phyloP scores from a whole-genome alignment of 2,888 invertebrate genomes.

The Cheilosia variabilis region DNA sequence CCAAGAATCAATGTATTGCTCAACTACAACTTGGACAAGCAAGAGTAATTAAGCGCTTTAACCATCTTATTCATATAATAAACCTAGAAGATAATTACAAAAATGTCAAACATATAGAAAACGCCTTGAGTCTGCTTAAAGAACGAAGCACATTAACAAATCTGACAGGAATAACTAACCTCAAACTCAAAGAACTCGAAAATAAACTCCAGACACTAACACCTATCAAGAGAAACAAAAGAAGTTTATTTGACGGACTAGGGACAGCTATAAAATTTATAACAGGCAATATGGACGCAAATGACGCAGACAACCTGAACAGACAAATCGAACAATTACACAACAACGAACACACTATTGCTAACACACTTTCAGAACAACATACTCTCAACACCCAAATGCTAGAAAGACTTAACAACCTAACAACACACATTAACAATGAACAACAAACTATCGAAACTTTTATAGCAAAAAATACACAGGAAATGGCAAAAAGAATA shows the following conservation, averaged over 20 bases:
- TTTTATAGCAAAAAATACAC: slow-evolving; percentile 19
- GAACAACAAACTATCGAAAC: slow-evolving; percentile 24
- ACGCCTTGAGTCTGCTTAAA: not conserved
- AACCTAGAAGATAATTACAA: slow-evolving; percentile 1
- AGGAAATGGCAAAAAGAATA: slow-evolving; percentile 11
- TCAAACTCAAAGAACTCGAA: slow-evolving; percentile 34
- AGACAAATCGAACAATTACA: slow-evolving; percentile 22
- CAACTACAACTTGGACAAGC: slow-evolving; percentile 3
- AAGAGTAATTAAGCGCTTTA: not conserved
- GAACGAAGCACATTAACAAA: slow-evolving; percentile 1
- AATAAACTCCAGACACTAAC: slow-evolving; percentile 25
- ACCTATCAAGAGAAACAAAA: slow-evolving; percentile 27
- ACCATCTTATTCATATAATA: slow-evolving; percentile 12
- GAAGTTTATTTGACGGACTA: slow-evolving; percentile 43
- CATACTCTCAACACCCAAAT: slow-evolving; percentile 28
- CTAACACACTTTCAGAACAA: slow-evolving; percentile 1
- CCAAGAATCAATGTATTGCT: slow-evolving; percentile 4
- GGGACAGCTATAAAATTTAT: slow-evolving; percentile 42
- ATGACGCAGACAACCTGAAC: slow-evolving; percentile 29
- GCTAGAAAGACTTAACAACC: slow-evolving; percentile 44
- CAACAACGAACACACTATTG: slow-evolving; percentile 10
- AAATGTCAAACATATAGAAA: slow-evolving; percentile 12
- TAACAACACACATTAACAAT: slow-evolving; percentile 39
- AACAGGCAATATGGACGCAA: slow-evolving; percentile 33
- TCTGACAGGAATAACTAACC: slow-evolving; percentile 20